Conservation (phyloP, 1,140 invertebrate genomes). For the Drosophila mojavensis region DNA sequence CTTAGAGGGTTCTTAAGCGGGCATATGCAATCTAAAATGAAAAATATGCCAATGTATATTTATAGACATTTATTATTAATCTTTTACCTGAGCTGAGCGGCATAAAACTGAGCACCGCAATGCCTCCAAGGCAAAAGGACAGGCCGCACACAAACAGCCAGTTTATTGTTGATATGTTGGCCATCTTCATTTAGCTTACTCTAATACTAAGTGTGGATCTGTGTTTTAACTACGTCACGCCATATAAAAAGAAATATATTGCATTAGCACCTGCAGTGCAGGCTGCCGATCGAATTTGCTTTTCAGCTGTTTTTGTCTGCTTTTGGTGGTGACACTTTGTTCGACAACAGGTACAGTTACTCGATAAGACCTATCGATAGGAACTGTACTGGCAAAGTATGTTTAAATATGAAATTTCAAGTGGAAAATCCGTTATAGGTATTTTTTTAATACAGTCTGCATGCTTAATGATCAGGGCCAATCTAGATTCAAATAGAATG, state of each 20-base stretch:
- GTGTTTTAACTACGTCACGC: constrained; percentile 28
- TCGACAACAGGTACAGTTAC: not conserved
- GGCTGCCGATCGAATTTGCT: not conserved
- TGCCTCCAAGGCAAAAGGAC: constrained; percentile 70
- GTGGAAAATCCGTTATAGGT: no score
- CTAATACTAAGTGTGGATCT: constrained; percentile 32
- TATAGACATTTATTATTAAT: constrained; percentile 35
- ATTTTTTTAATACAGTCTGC: no score
- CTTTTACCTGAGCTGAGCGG: constrained; percentile 69
- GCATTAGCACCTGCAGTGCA: not conserved
- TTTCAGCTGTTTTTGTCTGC: constrained; percentile 23
- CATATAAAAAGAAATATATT: constrained; percentile 27
- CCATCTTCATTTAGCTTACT: constrained; percentile 53
- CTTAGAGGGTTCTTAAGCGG: constrained; percentile 64
- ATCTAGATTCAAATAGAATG: no score
- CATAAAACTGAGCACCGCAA: constrained; percentile 76
- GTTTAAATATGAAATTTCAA: no score
- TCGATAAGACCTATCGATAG: not conserved
- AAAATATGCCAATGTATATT: constrained; percentile 34
- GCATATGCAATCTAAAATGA: constrained; percentile 74
- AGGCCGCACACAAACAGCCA: constrained; percentile 80
- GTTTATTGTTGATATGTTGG: constrained; percentile 73
- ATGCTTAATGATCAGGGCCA: no score
- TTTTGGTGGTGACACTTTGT: not conserved
- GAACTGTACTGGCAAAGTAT: no score